phyloP scores from a whole-genome alignment of 2,888 invertebrate species.

The Drosophila prostipennis region DNA sequence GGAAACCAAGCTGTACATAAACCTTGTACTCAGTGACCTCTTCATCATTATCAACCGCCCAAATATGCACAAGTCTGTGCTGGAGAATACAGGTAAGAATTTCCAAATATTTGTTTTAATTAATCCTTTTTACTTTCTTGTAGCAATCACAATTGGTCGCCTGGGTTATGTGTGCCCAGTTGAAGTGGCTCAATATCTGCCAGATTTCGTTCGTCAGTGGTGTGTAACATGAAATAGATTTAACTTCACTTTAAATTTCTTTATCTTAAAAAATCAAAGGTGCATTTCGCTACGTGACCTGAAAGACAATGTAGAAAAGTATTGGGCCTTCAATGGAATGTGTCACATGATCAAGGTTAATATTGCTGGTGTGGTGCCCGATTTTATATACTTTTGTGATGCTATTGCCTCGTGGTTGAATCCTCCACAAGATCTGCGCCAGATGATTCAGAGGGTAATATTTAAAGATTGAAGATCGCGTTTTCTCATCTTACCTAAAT shows the following conservation, averaged over 20 bases:
- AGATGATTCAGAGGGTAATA: conserved; percentile 96
- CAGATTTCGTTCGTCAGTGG: conserved; percentile 99
- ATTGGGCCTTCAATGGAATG: conserved; percentile 99
- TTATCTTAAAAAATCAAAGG: too few relatives aligned
- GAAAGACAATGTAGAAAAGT: conserved; percentile 99
- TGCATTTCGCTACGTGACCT: too few relatives aligned
- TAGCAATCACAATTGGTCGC: conserved; percentile 99
- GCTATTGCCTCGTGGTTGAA: conserved; percentile 99
- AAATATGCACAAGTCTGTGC: conserved; percentile 98
- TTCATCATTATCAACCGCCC: conserved; percentile 98
- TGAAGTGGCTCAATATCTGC: conserved; percentile 99
- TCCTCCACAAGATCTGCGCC: conserved; percentile 97
- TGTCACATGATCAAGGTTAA: conserved; percentile 99
- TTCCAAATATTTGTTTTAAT: too few relatives aligned
- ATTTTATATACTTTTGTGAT: conserved; percentile 99
- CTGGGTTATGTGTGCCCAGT: conserved; percentile 99
- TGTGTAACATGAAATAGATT: too few relatives aligned
- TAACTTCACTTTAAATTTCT: too few relatives aligned
- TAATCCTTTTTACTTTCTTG: too few relatives aligned
- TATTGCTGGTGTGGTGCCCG: conserved; percentile 97
- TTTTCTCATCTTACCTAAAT: too few relatives aligned
- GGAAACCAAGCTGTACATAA: conserved; percentile 96
- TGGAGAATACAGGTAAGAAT: conserved; percentile 99
- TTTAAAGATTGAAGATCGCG: too few relatives aligned
- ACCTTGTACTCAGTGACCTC: conserved; percentile 94